phyloP scores from a whole-genome alignment of 2,888 invertebrate species.

The Metacarcinus magister region DNA sequence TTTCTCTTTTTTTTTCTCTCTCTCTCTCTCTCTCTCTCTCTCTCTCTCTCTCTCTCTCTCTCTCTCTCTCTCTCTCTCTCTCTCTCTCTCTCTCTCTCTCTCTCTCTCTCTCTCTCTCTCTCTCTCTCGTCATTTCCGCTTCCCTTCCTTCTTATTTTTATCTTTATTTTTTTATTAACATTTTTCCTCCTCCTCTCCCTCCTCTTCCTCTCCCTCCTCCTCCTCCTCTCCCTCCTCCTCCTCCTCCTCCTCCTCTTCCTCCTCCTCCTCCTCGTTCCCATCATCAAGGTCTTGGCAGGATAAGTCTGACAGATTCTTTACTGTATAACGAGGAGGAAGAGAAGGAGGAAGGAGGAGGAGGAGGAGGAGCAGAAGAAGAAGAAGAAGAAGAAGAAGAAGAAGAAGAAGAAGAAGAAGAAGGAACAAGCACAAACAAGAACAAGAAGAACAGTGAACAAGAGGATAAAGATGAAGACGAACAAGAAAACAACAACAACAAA shows the following conservation, averaged over 20 bases:
- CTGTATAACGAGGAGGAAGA: neutral
- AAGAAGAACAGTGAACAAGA: neutral
- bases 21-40: constrained; percentile 66
- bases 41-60: constrained; percentile 60
- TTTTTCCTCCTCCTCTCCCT: neutral
- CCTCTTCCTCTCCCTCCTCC: too few species aligned
- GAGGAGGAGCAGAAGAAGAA: neutral
- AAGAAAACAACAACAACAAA: neutral
- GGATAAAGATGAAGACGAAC: neutral
- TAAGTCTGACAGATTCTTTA: constrained; percentile 49
- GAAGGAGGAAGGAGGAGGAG: neutral
- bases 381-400: neutral
- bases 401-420: neutral
- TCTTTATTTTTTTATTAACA: neutral
- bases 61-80: constrained; percentile 31
- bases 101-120: neutral
- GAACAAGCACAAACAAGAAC: too few species aligned
- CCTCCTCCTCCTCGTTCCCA: constrained; percentile 12
- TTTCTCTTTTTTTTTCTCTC: constrained; percentile 62
- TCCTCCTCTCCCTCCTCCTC: constrained; percentile 16
- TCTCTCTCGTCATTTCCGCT: neutral
- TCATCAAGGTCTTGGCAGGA: constrained; percentile 8
- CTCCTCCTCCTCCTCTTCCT: constrained; percentile 15
- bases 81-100: constrained; percentile 16
- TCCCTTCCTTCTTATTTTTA: neutral